Percentiles rank a stretch among this genome's conserved stretches.
Evolutionary conservation across 2,113 vertebrate genomes (phyloP).

Genomic region (Lepidothrix coronata): DNA sequence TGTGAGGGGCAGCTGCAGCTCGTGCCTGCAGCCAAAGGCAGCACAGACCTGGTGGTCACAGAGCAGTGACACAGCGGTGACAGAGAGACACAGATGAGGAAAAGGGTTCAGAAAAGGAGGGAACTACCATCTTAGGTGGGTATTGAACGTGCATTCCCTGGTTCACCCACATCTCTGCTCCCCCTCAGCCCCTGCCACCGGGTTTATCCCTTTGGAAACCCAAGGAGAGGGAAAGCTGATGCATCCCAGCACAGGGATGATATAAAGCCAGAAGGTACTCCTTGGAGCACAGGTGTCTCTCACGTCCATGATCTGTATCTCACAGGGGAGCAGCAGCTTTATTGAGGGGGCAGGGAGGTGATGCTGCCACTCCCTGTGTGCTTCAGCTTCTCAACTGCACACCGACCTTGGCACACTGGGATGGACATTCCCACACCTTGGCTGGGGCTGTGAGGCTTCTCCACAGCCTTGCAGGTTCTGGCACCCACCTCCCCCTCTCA

Average conservation of each 20-base stretch:
- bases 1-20: neutral
- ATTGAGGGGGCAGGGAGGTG: neutral
- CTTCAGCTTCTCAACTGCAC: neutral
- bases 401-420: fast-evolving
- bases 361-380: neutral
- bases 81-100: neutral
- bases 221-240: neutral
- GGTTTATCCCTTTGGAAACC: neutral
- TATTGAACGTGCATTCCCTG: too few relatives aligned
- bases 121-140: neutral
- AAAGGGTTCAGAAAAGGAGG: neutral
- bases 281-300: neutral
- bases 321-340: neutral
- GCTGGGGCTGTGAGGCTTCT: neutral
- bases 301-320: neutral
- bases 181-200: neutral
- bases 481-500: fast-evolving
- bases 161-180: neutral
- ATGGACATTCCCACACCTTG: neutral
- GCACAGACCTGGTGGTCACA: neutral
- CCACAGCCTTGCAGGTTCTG: fast-evolving
- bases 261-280: too few relatives aligned
- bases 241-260: neutral
- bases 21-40: neutral
- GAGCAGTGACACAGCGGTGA: neutral